Evolutionary conservation across 2,888 invertebrate species (phyloP).

Genomic region (Agrochola macilenta): DNA sequence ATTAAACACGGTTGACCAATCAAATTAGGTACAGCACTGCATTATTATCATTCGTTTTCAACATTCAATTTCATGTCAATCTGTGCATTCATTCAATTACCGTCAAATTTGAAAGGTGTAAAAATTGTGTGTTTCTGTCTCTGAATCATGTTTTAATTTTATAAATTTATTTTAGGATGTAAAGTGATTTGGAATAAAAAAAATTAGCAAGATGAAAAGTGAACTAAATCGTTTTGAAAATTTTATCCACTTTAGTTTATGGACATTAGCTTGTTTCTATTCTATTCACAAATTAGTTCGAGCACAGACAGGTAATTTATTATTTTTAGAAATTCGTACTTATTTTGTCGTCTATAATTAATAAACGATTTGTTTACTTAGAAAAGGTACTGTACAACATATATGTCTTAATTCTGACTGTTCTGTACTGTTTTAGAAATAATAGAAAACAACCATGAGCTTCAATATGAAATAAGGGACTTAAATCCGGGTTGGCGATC

Average conservation of each 20-base stretch:
- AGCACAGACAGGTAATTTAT: slow-evolving; percentile 87
- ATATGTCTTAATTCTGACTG: background rate
- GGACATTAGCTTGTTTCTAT: slow-evolving; percentile 90
- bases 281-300: slow-evolving; percentile 89
- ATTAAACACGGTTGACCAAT: slow-evolving; percentile 18
- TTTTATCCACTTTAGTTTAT: slow-evolving; percentile 86
- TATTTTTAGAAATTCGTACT: background rate
- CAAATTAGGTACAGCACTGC: background rate
- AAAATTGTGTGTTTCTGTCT: slow-evolving; percentile 39
- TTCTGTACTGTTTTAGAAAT: slow-evolving; percentile 76
- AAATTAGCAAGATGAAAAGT: slow-evolving; percentile 72
- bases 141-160: slow-evolving; percentile 46
- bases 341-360: background rate
- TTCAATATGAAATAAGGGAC: slow-evolving; percentile 80
- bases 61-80: slow-evolving; percentile 16
- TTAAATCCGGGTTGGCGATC: slow-evolving; percentile 91
- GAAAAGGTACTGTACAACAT: background rate
- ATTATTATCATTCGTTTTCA: slow-evolving; percentile 1
- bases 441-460: slow-evolving; percentile 71
- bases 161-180: slow-evolving; percentile 26
- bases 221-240: slow-evolving; percentile 81
- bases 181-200: slow-evolving; percentile 17
- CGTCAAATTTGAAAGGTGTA: slow-evolving; percentile 68
- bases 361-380: background rate
- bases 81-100: slow-evolving; percentile 45